Evolutionary conservation across 2,888 invertebrate species (phyloP), one percentile per base, ranked within the genome.

Genomic region (Cryptus armator): DNA sequence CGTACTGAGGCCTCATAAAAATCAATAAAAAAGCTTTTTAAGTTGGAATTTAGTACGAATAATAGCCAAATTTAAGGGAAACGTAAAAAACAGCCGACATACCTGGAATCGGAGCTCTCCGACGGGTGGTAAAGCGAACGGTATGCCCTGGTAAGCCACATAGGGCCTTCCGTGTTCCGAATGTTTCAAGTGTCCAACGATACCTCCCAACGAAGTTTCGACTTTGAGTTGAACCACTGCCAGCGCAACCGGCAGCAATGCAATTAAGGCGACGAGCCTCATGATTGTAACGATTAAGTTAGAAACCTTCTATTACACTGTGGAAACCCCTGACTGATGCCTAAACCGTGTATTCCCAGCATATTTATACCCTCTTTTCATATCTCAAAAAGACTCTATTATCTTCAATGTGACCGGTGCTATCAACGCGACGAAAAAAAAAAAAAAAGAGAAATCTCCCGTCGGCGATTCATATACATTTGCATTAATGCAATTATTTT

Each of bases 61-160:
- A 24, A 24, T 24, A 24, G 24, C 3, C 16, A 9, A 37, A 46
- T 10, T 29, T 0, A 12, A 44, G 29, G 37, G 7, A n/a, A 14
- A 32, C 29, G 16, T 37, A 7, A 19, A 7, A 19, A 4, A 32
- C 56, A n/a, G 14, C 0, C 10, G 9, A 67, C 59, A 29, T 9
- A 92, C 92, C 87, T 90, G 89, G 84, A 92, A 92, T 80, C 92
- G 89, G 44, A 91, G 86, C 62, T 91, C 87, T 32, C 91, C 92
- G 32, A 88, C 78, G 3, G 92, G 92, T 16, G 92, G 90, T 19
- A 89, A 48, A 19, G 92, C 92, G 83, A 91, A 92, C 14, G 92
- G 92, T 24, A 92, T 90, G 3, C 92, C 92, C 84, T 92, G 91
- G 74, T 90, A 92, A 10, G 91, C 91, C 70, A 89, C 88, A n/a